Base-by-base conservation (phyloP, 2,797 vertebrate genomes). In the Melopsittacus undulatus region DNA sequence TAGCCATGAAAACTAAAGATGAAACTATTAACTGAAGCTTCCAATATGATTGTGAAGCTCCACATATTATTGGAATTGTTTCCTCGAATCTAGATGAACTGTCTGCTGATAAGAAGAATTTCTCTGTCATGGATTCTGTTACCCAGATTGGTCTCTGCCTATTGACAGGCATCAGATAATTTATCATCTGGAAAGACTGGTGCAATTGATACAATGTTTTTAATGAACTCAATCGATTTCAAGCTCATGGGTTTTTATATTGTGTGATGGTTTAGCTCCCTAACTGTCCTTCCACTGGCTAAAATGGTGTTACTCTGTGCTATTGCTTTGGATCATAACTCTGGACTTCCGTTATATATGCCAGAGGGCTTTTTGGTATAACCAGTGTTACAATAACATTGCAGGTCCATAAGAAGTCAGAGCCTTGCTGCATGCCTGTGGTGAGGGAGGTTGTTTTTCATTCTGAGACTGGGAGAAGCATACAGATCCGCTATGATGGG, bases 171-270 rank as follows among this genome's bases (percentile, higher is more conserved):
- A 90, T 59, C 30, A 75, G 57, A 73, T 83, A 90, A 91, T 88
- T 95, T 81, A 81, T 86, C 76, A 83, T 86, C 66, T 69, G 20
- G 27, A 62, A 86, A 78, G 36, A 38, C 0, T 69, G 54, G 57
- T 51, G 46, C 52, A n/a, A 56, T 56, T n/a, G 69, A 30, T 2
- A 12, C 2, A 4, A 32, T 62, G 26, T 59, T 92, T 95, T 70
- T 92, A 87, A 92, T 69, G 79, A 89, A 48, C 62, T 87, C 22
- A 2, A 73, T 34, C 84, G 79, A 86, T 94, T 94, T 90, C 54
- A 17, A 69, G 38, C n/a, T 88, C 2, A 15, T 23, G 40, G 34
- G 30, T 9, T 61, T 76, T 92, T 67, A 83, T 22, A 11, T 61
- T 45, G 12, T 52, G 36, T 70, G 9, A 20, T 74, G 21, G 24